Evolutionary conservation across 2,113 vertebrate species (phyloP).

Genomic region (Cepphus grylle): DNA sequence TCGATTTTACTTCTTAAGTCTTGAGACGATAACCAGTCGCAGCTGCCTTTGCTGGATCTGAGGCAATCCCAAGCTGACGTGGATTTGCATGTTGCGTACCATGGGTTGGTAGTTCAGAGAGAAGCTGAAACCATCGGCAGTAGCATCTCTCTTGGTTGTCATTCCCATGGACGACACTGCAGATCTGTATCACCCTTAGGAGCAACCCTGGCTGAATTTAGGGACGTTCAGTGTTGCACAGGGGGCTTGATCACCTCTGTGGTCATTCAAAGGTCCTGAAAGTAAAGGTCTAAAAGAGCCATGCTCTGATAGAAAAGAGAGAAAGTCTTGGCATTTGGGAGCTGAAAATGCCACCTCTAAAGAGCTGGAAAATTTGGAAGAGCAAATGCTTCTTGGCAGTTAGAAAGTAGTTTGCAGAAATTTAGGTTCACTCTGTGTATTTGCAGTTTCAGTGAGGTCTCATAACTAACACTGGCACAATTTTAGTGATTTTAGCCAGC

Average conservation of each 20-base stretch:
- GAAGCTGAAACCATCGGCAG: neutral
- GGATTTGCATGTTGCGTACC: rapidly evolving
- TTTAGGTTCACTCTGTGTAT: neutral
- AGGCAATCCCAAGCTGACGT: neutral
- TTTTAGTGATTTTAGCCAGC: neutral
- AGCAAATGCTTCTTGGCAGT: neutral
- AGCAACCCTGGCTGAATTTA: neutral
- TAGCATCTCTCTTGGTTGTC: neutral
- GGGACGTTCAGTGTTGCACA: neutral
- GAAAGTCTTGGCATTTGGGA: neutral
- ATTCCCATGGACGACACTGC: neutral
- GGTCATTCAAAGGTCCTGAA: neutral
- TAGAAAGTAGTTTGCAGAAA: neutral
- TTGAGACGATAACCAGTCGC: neutral
- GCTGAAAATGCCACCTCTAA: neutral
- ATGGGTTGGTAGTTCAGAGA: neutral
- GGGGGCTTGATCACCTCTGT: neutral
- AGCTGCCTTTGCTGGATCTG: rapidly evolving
- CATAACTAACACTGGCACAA: neutral
- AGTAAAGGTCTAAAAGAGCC: neutral
- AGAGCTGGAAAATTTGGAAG: neutral
- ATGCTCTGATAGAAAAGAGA: neutral
- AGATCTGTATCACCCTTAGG: neutral
- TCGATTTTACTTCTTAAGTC: neutral
- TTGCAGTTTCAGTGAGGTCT: neutral